Conservation (phyloP, 2,797 vertebrate species). For the Lacerta agilis region DNA sequence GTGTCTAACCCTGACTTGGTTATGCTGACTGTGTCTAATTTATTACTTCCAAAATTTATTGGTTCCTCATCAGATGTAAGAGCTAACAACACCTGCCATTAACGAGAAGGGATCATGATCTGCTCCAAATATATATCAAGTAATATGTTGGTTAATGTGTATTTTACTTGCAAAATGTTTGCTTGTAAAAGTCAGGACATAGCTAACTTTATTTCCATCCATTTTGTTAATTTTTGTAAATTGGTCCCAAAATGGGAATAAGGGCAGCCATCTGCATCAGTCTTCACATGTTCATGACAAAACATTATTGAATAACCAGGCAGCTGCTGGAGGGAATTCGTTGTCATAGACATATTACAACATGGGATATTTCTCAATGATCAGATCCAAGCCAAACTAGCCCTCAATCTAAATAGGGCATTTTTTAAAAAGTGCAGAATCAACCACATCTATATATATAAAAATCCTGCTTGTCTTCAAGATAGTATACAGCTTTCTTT, state of each 20-base stretch:
- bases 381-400: not conserved
- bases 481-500: not conserved
- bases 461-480: not conserved
- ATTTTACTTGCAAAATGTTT: not conserved
- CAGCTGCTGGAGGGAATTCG: not conserved
- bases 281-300: not conserved
- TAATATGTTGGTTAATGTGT: not conserved
- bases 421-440: not conserved
- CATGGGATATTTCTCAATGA: not conserved
- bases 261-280: not conserved
- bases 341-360: not conserved
- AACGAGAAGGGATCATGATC: not conserved
- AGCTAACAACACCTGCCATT: not conserved
- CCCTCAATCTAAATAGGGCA: not conserved
- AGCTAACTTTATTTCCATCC: constrained; percentile 1
- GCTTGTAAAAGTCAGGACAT: not conserved
- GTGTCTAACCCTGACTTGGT: not conserved
- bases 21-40: not conserved
- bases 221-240: not conserved
- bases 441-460: not conserved
- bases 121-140: not conserved
- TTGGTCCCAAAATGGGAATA: not conserved
- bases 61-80: not conserved
- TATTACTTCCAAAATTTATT: not conserved
- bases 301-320: not conserved